Evolutionary conservation across 2,113 vertebrate species (phyloP), one percentile per base, ranked within the genome.

Genomic region (Lampris incognitus): DNA sequence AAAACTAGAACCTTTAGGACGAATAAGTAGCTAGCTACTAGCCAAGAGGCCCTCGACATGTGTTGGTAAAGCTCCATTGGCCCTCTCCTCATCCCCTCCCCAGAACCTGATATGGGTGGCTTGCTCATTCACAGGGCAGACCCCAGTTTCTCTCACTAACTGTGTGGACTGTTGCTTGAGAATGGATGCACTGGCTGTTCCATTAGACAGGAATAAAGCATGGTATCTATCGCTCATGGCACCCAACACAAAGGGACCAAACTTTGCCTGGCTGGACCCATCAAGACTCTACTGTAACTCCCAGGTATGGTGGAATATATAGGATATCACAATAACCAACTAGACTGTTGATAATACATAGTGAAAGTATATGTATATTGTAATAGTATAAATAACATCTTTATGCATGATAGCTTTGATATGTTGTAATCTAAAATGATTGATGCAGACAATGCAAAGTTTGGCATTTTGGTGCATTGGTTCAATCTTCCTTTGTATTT

Each of bases 201-300:
- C 95, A 1, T 38, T 66, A n/a, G 10, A 83, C 41, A 87, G 68
- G 11, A 84, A 69, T 48, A 90, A 85, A 81, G 95, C 94, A 77
- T 97, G 97, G 96, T 97, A 97, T 77, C 85, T 97, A 74, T 87
- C 90, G 2, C 93, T 97, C 42, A 97, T 97, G 95, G 96, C 95
- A 9, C 95, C 96, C 69, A 97, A 96, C 42, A 81, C 88, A 75
- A 97, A 95, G 74, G 96, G 96, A 49, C 91, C 94, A 49, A 76
- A 39, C 2, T 96, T 94, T 5, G 93, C 96, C 56, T 97, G 97
- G 97, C 88, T 97, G 76, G 96, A 97, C 86, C 96, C 96, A 0
- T 97, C 97, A 51, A 95, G 95, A 76, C 93, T 98, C 59, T 98
- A 97, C 86, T 97, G 96, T 81, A 94, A 95, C 81, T 85, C 89